Base-by-base conservation (phyloP, 1,140 invertebrate species). In the Bradysia coprophila region DNA sequence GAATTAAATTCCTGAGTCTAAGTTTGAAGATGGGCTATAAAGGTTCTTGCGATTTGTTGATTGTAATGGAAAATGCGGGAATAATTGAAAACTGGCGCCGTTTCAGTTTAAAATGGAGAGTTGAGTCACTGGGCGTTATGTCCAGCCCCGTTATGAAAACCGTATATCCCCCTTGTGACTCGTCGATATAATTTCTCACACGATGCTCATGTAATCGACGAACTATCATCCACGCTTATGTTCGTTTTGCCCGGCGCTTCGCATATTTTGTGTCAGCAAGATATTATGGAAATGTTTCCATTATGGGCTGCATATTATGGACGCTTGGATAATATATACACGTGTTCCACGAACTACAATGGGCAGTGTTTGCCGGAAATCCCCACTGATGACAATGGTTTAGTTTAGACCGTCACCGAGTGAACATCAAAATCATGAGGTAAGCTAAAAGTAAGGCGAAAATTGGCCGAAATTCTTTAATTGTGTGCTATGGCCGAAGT, bases 31-130 rank as follows among this genome's bases (percentile, higher is more conserved):
- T n/a, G n/a, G n/a, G n/a, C n/a, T n/a, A n/a, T n/a, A n/a, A n/a
- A n/a, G n/a, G 54, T 13, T 56, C 55, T 46, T 58, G 54, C 2
- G 51, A 43, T 43, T 72, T 67, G 44, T 66, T 66, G 24, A 66
- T 64, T 8, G 63, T 67, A 52, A 69, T 61, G 1, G 58, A 56
- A 51, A 70, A 73, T 20, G 68, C 61, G 1, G 68, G 45, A 47
- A 49, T 45, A 28, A 63, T 33, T 21, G 60, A 54, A 50, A 68
- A 64, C 42, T 63, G 51, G 24, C 38, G 22, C 4, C n/a, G n/a
- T n/a, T n/a, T n/a, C n/a, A n/a, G n/a, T n/a, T n/a, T n/a, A n/a
- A n/a, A n/a, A n/a, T n/a, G n/a, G n/a, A n/a, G n/a, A n/a, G n/a
- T n/a, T n/a, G n/a, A n/a, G n/a, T n/a, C n/a, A 32, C 20, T 4